phyloP scores from a whole-genome alignment of 2,797 vertebrate species.

The Onychomys arenicola region DNA sequence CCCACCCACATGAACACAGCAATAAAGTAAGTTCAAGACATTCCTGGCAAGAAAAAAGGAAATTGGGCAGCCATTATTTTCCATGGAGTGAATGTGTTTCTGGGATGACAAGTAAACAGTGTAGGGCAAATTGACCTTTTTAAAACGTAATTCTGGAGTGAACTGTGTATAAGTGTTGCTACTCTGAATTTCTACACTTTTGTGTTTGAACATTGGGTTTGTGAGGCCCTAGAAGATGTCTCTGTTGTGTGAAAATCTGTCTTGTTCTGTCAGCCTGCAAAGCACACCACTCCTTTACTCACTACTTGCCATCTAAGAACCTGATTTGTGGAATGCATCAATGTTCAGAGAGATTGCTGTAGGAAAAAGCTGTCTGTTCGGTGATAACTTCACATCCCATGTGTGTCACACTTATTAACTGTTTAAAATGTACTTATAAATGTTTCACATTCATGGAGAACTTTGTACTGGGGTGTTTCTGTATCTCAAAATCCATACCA shows the following conservation, averaged over 20 bases:
- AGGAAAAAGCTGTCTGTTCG: neutral
- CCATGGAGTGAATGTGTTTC: neutral
- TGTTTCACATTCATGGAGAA: neutral
- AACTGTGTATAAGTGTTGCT: no score
- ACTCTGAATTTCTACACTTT: neutral
- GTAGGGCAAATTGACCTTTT: neutral
- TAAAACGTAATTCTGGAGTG: neutral
- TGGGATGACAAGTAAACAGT: neutral
- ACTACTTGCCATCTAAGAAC: neutral
- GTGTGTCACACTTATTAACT: neutral
- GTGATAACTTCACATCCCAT: neutral
- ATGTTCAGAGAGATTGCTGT: neutral
- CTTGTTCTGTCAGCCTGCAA: neutral
- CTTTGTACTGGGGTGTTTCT: neutral
- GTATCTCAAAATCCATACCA: neutral
- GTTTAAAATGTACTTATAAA: neutral
- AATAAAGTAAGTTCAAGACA: slow-evolving; percentile 17
- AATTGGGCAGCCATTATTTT: neutral
- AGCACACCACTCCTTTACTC: neutral
- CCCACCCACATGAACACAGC: no score
- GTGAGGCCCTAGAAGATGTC: neutral
- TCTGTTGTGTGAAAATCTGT: neutral
- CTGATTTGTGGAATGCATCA: neutral
- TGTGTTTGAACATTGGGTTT: neutral
- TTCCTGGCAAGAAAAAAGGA: neutral